Conservation (phyloP, 2,797 vertebrate genomes). For the Oreochromis grahami region DNA sequence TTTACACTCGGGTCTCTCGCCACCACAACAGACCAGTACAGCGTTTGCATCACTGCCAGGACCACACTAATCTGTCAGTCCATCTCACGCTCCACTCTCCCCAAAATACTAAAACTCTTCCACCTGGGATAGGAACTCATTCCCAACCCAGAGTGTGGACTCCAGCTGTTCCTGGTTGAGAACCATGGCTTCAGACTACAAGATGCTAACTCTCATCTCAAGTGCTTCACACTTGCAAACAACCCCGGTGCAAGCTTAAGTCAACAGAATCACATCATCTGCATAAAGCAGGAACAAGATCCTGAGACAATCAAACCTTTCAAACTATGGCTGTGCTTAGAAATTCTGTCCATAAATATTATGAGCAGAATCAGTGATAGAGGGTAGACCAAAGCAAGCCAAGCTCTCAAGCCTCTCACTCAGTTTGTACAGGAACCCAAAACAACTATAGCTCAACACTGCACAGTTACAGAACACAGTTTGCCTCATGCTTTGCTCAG, state of each 20-base stretch:
- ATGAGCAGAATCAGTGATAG: neutral
- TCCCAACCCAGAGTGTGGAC: neutral
- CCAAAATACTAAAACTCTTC: neutral
- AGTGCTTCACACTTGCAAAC: neutral
- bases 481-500: neutral
- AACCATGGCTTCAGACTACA: neutral
- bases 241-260: fast-evolving
- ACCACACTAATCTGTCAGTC: neutral
- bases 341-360: neutral
- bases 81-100: neutral
- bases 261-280: neutral
- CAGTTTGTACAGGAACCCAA: neutral
- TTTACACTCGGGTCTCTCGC: neutral
- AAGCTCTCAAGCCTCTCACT: neutral
- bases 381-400: neutral
- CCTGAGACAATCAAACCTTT: neutral
- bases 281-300: neutral
- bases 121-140: neutral
- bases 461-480: neutral
- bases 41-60: neutral
- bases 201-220: neutral
- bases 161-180: neutral
- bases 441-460: neutral
- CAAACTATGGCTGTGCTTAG: neutral
- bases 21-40: neutral